phyloP scores from a whole-genome alignment of 2,113 vertebrate species.

The Hyperoodon ampullatus region DNA sequence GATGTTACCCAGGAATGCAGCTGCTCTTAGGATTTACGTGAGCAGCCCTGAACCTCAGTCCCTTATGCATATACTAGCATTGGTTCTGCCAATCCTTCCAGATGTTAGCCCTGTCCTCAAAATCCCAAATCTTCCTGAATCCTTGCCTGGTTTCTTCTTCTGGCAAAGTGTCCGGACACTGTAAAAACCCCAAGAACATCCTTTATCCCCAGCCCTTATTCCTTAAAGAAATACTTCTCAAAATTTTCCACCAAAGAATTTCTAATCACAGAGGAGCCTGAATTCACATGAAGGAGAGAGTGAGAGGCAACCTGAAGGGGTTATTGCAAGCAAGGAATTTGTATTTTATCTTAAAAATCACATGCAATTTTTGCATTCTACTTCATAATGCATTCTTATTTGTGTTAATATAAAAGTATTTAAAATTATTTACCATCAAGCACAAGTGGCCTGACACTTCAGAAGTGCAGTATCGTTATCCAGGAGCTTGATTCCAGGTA shows the following conservation, averaged over 20 bases:
- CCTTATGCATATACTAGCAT: background rate
- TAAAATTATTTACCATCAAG: slow-evolving; percentile 46
- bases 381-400: slow-evolving; percentile 15
- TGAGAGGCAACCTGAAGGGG: background rate
- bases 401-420: slow-evolving; percentile 25
- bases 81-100: slow-evolving; percentile 20
- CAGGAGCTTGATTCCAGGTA: background rate
- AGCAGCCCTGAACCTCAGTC: background rate
- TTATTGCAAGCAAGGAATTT: background rate
- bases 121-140: slow-evolving; percentile 37
- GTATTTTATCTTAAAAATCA: slow-evolving; percentile 47
- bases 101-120: slow-evolving; percentile 34
- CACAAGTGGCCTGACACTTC: background rate
- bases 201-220: slow-evolving; percentile 16
- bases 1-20: slow-evolving; percentile 41
- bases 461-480: background rate
- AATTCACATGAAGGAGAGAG: slow-evolving; percentile 8
- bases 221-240: slow-evolving; percentile 48
- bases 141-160: slow-evolving; percentile 51
- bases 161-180: slow-evolving; percentile 54
- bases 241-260: slow-evolving; percentile 19
- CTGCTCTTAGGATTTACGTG: background rate
- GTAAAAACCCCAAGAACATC: slow-evolving; percentile 38
- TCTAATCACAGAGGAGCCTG: background rate
- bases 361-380: background rate